These are phyloP conservation scores for Phoenicopterus ruber DNA, from an alignment of 2,113 vertebrate genomes.

Conservation along the genomic window DNA sequence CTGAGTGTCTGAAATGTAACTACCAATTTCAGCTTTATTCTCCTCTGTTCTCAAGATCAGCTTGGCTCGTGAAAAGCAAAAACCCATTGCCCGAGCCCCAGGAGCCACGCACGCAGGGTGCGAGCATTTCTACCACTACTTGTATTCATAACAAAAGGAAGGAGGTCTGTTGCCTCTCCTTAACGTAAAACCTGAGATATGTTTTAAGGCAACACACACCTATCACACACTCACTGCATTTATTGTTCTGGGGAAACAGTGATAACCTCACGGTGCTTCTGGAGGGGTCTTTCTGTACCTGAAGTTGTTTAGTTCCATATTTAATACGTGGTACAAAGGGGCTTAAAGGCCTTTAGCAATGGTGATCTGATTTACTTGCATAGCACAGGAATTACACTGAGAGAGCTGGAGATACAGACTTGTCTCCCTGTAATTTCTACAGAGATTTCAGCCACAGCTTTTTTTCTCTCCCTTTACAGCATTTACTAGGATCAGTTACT, in stretches of 20 bases:
- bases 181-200: not conserved
- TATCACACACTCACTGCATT: not conserved
- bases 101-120: not conserved
- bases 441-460: not conserved
- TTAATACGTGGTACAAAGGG: not conserved
- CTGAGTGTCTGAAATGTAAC: not conserved
- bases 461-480: conserved; percentile 24
- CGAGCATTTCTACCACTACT: not conserved
- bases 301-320: not conserved
- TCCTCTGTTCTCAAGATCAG: not conserved
- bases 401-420: not conserved
- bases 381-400: not conserved
- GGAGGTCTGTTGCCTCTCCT: not conserved
- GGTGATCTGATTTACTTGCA: not conserved
- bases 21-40: not conserved
- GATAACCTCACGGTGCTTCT: not conserved
- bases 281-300: not conserved
- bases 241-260: not conserved
- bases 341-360: not conserved
- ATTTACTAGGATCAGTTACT: conserved; percentile 39
- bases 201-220: not conserved
- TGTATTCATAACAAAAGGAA: not conserved
- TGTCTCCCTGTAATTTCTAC: conserved; percentile 13
- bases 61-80: not conserved
- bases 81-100: not conserved